phyloP scores from a whole-genome alignment of 2,797 vertebrate genomes.

The Euthynnus affinis region DNA sequence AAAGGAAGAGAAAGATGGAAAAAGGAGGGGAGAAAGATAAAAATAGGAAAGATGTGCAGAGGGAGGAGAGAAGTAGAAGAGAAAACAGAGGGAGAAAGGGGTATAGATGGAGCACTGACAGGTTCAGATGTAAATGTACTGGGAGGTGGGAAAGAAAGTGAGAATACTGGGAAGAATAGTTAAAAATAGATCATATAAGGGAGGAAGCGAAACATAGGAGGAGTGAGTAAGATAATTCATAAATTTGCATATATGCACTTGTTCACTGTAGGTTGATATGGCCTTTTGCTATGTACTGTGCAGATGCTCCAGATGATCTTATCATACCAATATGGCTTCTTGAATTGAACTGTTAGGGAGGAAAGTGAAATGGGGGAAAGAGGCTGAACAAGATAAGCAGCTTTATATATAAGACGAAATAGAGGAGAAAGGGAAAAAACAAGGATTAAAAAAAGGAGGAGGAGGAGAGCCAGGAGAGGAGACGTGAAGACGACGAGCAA shows the following conservation, averaged over 20 bases:
- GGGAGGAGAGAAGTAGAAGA: neutral
- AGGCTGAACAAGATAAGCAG: conserved; percentile 42
- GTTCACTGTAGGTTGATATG: conserved; percentile 13
- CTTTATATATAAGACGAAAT: conserved; percentile 36
- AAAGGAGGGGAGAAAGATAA: neutral
- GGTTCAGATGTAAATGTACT: conserved; percentile 7
- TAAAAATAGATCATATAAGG: conserved; percentile 9
- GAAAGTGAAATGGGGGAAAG: neutral
- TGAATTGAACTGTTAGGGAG: conserved; percentile 13
- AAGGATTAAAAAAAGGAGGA: conserved; percentile 22
- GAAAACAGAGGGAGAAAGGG: neutral
- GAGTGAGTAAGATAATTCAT: conserved; percentile 17
- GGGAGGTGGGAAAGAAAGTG: neutral
- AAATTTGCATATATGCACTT: conserved; percentile 6
- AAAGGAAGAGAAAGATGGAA: neutral
- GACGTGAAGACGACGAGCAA: conserved; percentile 24
- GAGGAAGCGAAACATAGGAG: conserved; percentile 11
- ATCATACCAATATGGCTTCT: conserved; percentile 10
- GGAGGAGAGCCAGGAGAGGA: conserved; percentile 11
- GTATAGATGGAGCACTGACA: neutral
- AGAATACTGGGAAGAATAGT: conserved; percentile 7
- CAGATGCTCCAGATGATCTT: conserved; percentile 11
- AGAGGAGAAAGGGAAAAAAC: conserved; percentile 11
- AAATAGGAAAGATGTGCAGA: neutral
- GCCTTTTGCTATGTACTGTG: neutral